Conservation (phyloP, 30 jellyfish, hydroid and myxozoan species). For the Clytia hemisphaerica region DNA sequence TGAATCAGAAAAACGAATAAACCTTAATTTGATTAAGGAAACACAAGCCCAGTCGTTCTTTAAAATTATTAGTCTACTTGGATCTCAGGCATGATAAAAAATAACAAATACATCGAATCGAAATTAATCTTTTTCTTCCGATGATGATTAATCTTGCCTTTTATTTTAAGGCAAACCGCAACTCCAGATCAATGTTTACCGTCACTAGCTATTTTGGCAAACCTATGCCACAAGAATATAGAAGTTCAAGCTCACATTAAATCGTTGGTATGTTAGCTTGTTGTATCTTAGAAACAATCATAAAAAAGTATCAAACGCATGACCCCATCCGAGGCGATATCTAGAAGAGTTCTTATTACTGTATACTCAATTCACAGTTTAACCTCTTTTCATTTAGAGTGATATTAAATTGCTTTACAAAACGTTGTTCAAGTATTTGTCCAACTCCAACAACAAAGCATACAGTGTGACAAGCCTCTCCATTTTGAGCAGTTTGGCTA, state of each 20-base stretch:
- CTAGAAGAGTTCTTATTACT: background rate
- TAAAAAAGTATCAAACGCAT: background rate
- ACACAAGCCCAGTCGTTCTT: too few relatives aligned
- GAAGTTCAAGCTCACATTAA: constrained; percentile 49
- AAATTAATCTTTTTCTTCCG: background rate
- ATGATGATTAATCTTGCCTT: background rate
- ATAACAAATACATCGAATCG: too few relatives aligned
- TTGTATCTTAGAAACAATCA: background rate
- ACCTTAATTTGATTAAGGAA: too few relatives aligned
- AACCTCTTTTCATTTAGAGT: constrained; percentile 11
- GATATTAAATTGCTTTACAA: constrained; percentile 25
- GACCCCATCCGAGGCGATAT: background rate
- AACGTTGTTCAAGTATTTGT: constrained; percentile 18
- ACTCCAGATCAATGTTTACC: constrained; percentile 19
- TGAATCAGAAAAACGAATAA: too few relatives aligned
- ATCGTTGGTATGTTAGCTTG: constrained; percentile 40
- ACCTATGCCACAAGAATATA: constrained; percentile 41
- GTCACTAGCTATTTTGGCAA: constrained; percentile 64
- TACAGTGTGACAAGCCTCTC: constrained; percentile 24
- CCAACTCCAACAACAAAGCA: constrained; percentile 28
- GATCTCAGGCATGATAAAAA: too few relatives aligned
- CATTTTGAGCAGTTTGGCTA: constrained; percentile 21
- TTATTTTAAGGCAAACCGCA: background rate
- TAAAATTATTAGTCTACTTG: too few relatives aligned
- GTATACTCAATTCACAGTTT: background rate